phyloP scores from a whole-genome alignment of 2,113 vertebrate species.

The Lamprologus callipterus region DNA sequence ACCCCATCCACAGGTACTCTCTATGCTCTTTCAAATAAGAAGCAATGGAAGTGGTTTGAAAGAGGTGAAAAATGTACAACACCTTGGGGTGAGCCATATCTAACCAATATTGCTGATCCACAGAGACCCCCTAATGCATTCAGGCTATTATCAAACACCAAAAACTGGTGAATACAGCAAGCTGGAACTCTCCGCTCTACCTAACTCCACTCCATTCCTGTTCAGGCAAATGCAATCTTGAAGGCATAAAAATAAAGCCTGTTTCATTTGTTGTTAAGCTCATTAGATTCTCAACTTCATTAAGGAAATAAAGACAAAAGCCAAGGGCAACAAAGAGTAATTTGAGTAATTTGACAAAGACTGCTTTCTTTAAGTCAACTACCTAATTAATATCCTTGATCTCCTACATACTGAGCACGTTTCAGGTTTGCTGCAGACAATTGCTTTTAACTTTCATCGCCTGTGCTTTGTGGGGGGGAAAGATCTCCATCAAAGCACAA shows the following conservation, averaged over 20 bases:
- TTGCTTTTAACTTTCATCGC: not conserved
- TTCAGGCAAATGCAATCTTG: not conserved
- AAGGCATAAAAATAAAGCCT: slow-evolving; percentile 10
- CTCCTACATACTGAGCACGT: not conserved
- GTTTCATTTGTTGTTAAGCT: slow-evolving; percentile 36
- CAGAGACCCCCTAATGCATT: not conserved
- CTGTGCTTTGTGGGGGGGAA: not conserved
- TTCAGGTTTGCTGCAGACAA: not conserved
- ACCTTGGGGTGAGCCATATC: not conserved
- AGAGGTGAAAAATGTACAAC: not conserved
- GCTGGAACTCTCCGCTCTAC: not conserved
- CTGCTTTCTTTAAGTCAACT: slow-evolving; percentile 23
- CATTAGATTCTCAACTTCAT: slow-evolving; percentile 43
- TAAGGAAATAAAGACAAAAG: slow-evolving; percentile 24
- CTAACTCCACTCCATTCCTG: not conserved
- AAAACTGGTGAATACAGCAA: slow-evolving; percentile 5
- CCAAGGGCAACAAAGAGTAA: slow-evolving; percentile 7
- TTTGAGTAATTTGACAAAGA: slow-evolving; percentile 33
- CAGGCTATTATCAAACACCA: slow-evolving; percentile 19
- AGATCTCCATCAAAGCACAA: not conserved
- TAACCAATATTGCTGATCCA: slow-evolving; percentile 1
- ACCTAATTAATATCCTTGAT: slow-evolving; percentile 23
- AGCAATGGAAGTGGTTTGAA: not conserved
- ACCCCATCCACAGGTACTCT: not conserved
- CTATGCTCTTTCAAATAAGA: not conserved